phyloP scores from a whole-genome alignment of 2,888 invertebrate species.

The Zhengitettix transpicula region DNA sequence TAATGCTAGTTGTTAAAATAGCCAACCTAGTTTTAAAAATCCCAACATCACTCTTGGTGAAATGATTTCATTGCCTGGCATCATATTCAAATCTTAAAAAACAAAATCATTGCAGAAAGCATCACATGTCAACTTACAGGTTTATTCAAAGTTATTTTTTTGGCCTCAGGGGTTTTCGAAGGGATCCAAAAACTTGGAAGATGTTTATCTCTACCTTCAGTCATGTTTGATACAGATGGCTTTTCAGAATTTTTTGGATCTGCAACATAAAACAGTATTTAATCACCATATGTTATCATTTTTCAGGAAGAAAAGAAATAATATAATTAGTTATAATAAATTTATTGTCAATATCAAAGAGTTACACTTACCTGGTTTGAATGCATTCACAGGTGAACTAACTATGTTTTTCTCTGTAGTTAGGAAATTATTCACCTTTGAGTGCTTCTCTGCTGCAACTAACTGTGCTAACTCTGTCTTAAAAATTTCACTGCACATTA shows the following conservation, averaged over 20 bases:
- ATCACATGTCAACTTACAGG: conserved; percentile 36
- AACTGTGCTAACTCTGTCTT: conserved; percentile 47
- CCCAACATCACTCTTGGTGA: no score
- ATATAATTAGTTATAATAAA: no score
- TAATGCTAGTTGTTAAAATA: no score
- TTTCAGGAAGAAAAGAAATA: no score
- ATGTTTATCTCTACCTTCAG: conserved; percentile 56
- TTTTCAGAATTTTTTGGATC: conserved; percentile 5
- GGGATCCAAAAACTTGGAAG: conserved; percentile 97
- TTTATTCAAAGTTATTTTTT: conserved; percentile 49
- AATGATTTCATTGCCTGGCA: no score
- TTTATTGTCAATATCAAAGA: not conserved
- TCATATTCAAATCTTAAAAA: no score
- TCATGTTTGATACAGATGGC: conserved; percentile 61
- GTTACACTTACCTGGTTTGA: conserved; percentile 19
- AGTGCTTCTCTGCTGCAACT: conserved; percentile 53
- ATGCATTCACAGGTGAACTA: conserved; percentile 28
- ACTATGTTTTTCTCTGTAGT: conserved; percentile 67
- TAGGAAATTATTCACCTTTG: conserved; percentile 61
- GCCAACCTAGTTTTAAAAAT: no score
- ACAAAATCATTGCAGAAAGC: not conserved
- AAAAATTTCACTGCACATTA: not conserved
- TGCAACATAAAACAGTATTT: not conserved
- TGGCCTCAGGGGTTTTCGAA: conserved; percentile 76
- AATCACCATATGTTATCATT: no score